These are phyloP conservation scores for Tadarida brasiliensis DNA, from an alignment of 2,797 vertebrate genomes.

Conservation along the genomic window DNA sequence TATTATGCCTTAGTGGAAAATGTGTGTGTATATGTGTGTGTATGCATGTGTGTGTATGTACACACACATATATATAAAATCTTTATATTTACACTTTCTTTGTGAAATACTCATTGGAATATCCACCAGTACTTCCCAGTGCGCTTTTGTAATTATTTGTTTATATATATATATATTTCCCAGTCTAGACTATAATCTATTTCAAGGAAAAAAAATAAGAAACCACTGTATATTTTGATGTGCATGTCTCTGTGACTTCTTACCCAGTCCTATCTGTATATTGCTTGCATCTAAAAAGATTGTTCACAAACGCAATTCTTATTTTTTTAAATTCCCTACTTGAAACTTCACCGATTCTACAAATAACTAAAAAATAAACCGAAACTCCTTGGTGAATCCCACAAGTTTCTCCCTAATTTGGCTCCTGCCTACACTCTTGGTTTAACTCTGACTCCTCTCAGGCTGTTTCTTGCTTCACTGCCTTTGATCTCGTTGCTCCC, in stretches of 20 bases:
- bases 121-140: neutral
- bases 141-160: neutral
- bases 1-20: neutral
- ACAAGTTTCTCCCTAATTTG: neutral
- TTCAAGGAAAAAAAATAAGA: neutral
- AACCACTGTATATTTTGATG: neutral
- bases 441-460: neutral
- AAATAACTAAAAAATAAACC: neutral
- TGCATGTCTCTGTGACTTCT: neutral
- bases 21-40: accelerated
- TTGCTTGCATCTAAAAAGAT: neutral
- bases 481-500: neutral
- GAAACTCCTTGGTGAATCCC: neutral
- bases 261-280: neutral
- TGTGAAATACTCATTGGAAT: neutral
- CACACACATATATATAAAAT: neutral
- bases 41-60: neutral
- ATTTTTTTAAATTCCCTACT: neutral
- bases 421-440: neutral
- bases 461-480: constrained; percentile 37
- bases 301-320: constrained; percentile 10
- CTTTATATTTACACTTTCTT: neutral
- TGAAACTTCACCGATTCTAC: constrained; percentile 39
- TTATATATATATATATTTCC: neutral
- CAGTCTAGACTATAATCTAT: neutral